phyloP scores from a whole-genome alignment of 1,140 invertebrate species.

The Streblospio benedicti region DNA sequence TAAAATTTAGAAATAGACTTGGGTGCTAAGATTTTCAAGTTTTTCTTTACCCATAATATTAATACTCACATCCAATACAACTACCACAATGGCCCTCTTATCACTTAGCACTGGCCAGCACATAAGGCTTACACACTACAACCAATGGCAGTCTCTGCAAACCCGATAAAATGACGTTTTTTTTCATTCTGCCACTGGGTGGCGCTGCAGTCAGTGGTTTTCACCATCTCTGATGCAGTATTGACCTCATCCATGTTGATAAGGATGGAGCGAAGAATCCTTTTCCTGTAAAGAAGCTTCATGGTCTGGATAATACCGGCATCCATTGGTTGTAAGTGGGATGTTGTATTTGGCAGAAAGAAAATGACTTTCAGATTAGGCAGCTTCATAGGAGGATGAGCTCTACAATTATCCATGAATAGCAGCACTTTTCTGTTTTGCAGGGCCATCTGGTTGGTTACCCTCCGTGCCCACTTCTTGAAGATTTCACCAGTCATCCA shows the following conservation, averaged over 20 bases:
- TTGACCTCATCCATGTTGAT: neutral
- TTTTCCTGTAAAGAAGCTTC: conserved; percentile 17
- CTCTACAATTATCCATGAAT: conserved; percentile 47
- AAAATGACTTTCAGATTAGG: conserved; percentile 43
- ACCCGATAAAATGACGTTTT: no score
- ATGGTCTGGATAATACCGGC: conserved; percentile 41
- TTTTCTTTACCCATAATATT: no score
- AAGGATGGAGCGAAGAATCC: neutral
- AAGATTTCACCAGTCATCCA: neutral
- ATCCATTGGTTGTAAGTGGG: conserved; percentile 46
- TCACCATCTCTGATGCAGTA: neutral
- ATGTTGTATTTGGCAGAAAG: conserved; percentile 45
- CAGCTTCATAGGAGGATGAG: conserved; percentile 31
- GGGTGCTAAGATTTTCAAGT: no score
- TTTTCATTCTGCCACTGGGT: no score
- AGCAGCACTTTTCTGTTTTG: no score
- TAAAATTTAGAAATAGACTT: no score
- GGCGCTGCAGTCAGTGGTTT: neutral
- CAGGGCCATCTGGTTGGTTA: neutral
- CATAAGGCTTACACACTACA: no score
- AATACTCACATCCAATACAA: no score
- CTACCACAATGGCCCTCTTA: no score
- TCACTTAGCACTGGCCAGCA: no score
- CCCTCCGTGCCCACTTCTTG: neutral
- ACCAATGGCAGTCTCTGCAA: no score